Conservation (phyloP, 2,888 invertebrate species). For the Deroplatys truncata region DNA sequence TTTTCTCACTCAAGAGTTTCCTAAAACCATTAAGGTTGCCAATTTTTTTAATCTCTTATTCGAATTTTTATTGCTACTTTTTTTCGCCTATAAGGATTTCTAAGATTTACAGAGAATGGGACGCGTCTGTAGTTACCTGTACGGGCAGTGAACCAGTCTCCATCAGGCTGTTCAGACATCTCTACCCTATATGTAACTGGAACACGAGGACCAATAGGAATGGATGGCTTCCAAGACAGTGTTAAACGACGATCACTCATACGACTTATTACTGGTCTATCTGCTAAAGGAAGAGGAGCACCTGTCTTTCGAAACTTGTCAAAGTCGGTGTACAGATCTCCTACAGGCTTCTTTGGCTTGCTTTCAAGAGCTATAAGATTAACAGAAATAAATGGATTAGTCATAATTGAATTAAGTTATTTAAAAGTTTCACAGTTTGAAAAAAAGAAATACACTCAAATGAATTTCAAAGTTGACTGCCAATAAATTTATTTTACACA, state of each 20-base stretch:
- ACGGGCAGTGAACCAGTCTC: constrained; percentile 87
- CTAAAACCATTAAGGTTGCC: neutral
- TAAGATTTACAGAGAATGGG: neutral
- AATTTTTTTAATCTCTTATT: neutral
- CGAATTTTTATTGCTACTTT: neutral
- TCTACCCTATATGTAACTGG: constrained; percentile 94
- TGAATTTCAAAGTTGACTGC: no score
- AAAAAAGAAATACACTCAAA: no score
- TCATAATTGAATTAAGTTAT: no score
- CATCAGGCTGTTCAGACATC: constrained; percentile 87
- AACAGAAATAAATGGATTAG: neutral
- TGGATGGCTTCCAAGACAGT: constrained; percentile 90
- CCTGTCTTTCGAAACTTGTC: constrained; percentile 80
- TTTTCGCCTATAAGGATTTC: neutral
- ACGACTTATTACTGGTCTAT: constrained; percentile 86
- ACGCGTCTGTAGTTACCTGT: constrained; percentile 50
- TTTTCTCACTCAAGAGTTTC: neutral
- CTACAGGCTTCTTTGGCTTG: constrained; percentile 41
- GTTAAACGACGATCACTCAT: constrained; percentile 88
- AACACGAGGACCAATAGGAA: constrained; percentile 78
- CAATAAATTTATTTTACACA: no score
- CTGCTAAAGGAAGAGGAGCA: constrained; percentile 81
- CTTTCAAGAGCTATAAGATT: constrained; percentile 55
- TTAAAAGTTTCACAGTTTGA: no score
- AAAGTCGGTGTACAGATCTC: constrained; percentile 77